Evolutionary conservation across 2,797 vertebrate genomes (phyloP), one percentile per base, ranked within the genome.

Genomic region (Myoxocephalus aenaeus): DNA sequence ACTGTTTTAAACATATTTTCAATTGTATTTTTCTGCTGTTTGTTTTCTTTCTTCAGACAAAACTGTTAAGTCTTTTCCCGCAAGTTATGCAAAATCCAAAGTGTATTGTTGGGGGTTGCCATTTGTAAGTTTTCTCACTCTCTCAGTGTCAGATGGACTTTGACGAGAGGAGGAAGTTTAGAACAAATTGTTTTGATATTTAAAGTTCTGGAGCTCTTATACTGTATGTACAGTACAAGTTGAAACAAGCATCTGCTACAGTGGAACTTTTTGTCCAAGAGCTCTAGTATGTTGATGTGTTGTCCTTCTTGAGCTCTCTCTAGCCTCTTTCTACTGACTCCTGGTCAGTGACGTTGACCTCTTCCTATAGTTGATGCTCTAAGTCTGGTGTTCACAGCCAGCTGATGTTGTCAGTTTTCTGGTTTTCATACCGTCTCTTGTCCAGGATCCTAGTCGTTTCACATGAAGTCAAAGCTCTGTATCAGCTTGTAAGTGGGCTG

Each of bases 1-100:
- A 65, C 51, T 70, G 68, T 86, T 80, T 75, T 77, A 32, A 9
- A 58, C 82, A 89, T 63, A 78, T 81, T 85, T 79, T 59, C 48
- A 50, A 20, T 57, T 59, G 46, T 75, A 32, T 73, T 70, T 75
- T 4, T 65, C 58, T 66, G 58, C 57, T 81, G 20, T 70, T 80
- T 85, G 70, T 84, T 85, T 77, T 73, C 58, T 32, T 32, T 32
- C 5, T 32, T 79, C 53, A 79, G 74, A 51, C 40, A 65, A 32
- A 32, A 32, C 32, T 4, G 7, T 74, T 77, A 65, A 65, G 63
- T 42, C 5, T 75, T 18, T 84, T 46, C 73, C 32, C 64, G 79
- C 46, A 84, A 81, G 82, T 73, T 73, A 77, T 36, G 40, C 46
- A 73, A 75, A 79, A 65, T 79, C 64, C 68, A 56, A 75, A 68